A percentile compares a stretch with the other conserved stretches of the same genome.
Evolutionary conservation across 2,888 invertebrate species (phyloP).

Genomic region (Prosopocoilus inquinatus): DNA sequence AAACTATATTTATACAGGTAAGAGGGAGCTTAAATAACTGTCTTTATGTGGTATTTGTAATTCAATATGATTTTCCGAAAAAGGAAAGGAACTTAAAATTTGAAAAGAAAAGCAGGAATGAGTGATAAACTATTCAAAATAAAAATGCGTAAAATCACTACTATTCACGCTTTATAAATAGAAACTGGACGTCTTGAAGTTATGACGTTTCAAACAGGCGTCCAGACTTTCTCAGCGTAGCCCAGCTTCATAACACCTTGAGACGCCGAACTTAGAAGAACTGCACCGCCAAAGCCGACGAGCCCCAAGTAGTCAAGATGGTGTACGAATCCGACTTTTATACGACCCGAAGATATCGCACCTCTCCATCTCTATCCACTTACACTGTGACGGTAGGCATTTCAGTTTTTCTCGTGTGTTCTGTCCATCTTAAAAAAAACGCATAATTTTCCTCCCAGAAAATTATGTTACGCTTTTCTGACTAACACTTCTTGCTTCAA

Average conservation of each 20-base stretch:
- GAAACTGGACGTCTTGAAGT: conserved; percentile 26
- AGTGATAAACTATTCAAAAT: conserved; percentile 14
- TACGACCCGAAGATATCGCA: conserved; percentile 80
- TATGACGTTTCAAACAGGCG: conserved; percentile 39
- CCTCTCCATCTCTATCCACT: conserved; percentile 66
- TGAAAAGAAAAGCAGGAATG: conserved; percentile 50
- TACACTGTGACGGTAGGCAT: conserved; percentile 81
- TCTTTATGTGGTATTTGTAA: background rate
- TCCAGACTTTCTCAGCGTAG: conserved; percentile 27
- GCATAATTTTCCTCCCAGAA: no score
- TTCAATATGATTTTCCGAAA: background rate
- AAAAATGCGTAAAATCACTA: conserved; percentile 16
- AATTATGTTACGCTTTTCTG: conserved; percentile 19
- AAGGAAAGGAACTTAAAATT: conserved; percentile 56
- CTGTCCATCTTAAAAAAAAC: no score
- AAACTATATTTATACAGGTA: no score
- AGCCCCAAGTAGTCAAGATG: conserved; percentile 57
- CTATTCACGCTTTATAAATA: conserved; percentile 19
- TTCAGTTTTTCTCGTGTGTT: no score
- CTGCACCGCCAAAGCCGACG: background rate
- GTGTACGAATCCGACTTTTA: conserved; percentile 93
- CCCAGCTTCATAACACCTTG: conserved; percentile 43
- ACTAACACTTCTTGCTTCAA: conserved; percentile 5
- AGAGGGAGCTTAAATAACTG: no score
- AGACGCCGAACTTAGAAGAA: conserved; percentile 34